Conservation (phyloP, 2,888 invertebrate genomes). For the Phorcus lineatus region DNA sequence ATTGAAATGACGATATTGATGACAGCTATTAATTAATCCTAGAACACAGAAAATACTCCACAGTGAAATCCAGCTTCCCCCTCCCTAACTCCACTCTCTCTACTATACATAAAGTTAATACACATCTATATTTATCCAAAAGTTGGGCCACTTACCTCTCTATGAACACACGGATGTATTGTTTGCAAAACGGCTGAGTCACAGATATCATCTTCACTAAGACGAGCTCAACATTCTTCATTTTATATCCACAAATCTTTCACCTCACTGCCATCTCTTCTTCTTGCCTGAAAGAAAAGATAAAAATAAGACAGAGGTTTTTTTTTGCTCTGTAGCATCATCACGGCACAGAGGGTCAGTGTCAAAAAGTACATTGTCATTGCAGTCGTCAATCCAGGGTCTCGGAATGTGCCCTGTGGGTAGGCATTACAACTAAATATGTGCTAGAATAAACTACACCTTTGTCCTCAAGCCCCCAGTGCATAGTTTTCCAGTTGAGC, state of each 20-base stretch:
- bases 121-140: neutral
- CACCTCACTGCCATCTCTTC: neutral
- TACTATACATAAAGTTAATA: no score
- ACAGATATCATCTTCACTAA: neutral
- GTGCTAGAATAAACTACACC: slow-evolving; percentile 11
- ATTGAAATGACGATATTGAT: no score
- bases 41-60: no score
- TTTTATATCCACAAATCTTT: neutral
- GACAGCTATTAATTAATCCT: no score
- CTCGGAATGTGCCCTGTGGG: neutral
- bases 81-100: no score
- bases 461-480: neutral
- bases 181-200: neutral
- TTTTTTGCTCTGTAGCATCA: no score
- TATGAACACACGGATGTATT: neutral
- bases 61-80: no score
- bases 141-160: neutral
- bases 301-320: neutral
- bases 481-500: slow-evolving; percentile 11
- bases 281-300: neutral
- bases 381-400: neutral
- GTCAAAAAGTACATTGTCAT: neutral
- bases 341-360: neutral
- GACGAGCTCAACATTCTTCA: neutral
- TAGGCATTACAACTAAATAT: neutral